Evolutionary conservation across 2,888 invertebrate species (phyloP).

Genomic region (Melinaea marsaeus): DNA sequence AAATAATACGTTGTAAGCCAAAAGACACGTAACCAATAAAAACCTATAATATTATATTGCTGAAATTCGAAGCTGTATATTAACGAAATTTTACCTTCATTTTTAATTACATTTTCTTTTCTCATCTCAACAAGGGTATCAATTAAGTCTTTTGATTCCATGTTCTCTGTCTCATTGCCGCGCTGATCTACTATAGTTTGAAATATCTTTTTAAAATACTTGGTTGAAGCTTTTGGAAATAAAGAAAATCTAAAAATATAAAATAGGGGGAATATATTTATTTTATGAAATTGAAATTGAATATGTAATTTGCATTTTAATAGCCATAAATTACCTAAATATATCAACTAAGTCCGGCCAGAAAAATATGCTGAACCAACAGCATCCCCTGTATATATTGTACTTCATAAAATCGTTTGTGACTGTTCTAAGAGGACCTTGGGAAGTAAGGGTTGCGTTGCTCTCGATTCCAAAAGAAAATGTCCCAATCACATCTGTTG

Average conservation of each 20-base stretch:
- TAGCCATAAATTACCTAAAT: slow-evolving; percentile 38
- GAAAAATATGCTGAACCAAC: slow-evolving; percentile 51
- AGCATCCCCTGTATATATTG: slow-evolving; percentile 38
- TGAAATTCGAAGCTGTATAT: not conserved
- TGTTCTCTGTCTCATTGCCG: slow-evolving; percentile 28
- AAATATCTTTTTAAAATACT: slow-evolving; percentile 44
- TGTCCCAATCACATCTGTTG: slow-evolving; percentile 49
- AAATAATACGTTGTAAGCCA: too few relatives aligned
- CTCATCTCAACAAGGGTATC: slow-evolving; percentile 34
- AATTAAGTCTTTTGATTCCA: slow-evolving; percentile 29
- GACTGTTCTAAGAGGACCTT: slow-evolving; percentile 42
- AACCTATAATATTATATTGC: too few relatives aligned
- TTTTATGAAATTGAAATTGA: not conserved
- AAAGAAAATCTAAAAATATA: slow-evolving; percentile 45
- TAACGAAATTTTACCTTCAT: slow-evolving; percentile 11
- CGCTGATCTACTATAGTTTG: slow-evolving; percentile 41
- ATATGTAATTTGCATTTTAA: not conserved
- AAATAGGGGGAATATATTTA: not conserved
- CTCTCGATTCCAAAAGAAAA: slow-evolving; percentile 45
- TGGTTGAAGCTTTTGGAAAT: slow-evolving; percentile 46
- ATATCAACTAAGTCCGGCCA: slow-evolving; percentile 45
- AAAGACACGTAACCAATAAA: too few relatives aligned
- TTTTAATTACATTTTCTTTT: slow-evolving; percentile 20
- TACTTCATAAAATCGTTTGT: slow-evolving; percentile 44
- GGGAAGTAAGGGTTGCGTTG: slow-evolving; percentile 42